These are phyloP conservation scores for Mythimna loreyi DNA, from an alignment of 2,888 invertebrate genomes.

Conservation along the genomic window DNA sequence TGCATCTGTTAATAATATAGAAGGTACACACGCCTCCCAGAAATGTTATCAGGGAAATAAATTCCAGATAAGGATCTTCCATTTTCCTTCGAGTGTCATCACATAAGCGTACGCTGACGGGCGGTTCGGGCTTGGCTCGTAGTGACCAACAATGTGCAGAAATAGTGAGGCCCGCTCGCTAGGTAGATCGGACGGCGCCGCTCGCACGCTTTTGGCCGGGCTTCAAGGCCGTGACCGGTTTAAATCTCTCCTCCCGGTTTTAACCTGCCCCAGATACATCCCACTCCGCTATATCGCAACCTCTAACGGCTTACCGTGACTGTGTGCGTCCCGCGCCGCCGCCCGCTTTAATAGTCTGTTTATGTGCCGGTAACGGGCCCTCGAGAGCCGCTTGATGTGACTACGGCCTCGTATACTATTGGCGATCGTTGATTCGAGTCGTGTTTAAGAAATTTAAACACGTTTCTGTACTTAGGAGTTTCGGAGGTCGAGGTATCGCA, in stretches of 20 bases:
- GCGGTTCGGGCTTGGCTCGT: neutral
- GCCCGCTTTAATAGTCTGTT: constrained; percentile 21
- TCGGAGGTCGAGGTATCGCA: constrained; percentile 9
- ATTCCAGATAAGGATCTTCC: constrained; percentile 12
- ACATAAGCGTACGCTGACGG: neutral
- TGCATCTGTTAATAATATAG: neutral
- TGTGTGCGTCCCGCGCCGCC: neutral
- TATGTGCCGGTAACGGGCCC: constrained; percentile 23
- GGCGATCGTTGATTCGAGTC: constrained; percentile 6
- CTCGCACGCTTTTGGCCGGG: constrained; percentile 52
- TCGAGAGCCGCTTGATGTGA: constrained; percentile 19
- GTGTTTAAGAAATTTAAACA: constrained; percentile 35
- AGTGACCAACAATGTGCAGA: constrained; percentile 42
- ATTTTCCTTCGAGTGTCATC: constrained; percentile 19
- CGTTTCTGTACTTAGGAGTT: constrained; percentile 41
- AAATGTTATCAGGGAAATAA: constrained; percentile 23
- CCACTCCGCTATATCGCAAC: constrained; percentile 18
- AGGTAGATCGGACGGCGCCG: constrained; percentile 28
- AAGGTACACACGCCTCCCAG: neutral
- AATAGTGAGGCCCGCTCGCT: constrained; percentile 19
- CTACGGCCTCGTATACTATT: constrained; percentile 19
- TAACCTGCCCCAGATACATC: constrained; percentile 53
- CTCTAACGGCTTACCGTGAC: constrained; percentile 14
- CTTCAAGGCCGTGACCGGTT: constrained; percentile 65
- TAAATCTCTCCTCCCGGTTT: constrained; percentile 47